Evolutionary conservation across 2,888 invertebrate genomes (phyloP).

Genomic region (Epistrophe eligans): DNA sequence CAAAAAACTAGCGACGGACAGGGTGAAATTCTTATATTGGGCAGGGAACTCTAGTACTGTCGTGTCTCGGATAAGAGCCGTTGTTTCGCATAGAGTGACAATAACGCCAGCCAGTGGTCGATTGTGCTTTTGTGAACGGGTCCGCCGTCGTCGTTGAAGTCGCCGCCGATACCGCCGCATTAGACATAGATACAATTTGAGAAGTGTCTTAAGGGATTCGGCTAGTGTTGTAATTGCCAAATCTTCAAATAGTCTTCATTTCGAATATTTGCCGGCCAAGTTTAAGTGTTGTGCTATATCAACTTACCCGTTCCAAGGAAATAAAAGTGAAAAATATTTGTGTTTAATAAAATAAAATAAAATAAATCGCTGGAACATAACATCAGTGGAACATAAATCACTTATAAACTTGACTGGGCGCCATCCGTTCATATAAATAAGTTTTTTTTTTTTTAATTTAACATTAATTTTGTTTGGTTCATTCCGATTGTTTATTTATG

Average conservation of each 20-base stretch:
- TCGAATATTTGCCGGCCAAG: background rate
- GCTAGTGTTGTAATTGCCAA: background rate
- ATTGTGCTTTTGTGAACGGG: constrained; percentile 33
- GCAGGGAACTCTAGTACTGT: constrained; percentile 25
- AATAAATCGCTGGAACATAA: constrained; percentile 15
- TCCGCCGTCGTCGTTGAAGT: background rate
- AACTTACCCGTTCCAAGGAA: background rate
- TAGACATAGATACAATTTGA: background rate
- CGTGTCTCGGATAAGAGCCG: constrained; percentile 56
- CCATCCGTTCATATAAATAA: constrained; percentile 64
- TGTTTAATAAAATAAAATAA: background rate
- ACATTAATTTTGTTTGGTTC: constrained; percentile 12
- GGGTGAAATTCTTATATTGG: constrained; percentile 64
- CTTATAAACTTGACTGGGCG: constrained; percentile 60
- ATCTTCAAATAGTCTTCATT: constrained; percentile 13
- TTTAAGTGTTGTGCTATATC: background rate
- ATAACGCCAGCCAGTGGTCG: constrained; percentile 54
- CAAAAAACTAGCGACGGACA: constrained; percentile 43
- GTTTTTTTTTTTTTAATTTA: constrained; percentile 39
- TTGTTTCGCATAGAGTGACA: constrained; percentile 60
- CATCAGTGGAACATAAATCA: constrained; percentile 37
- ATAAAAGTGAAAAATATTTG: constrained; percentile 13
- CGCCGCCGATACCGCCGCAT: background rate
- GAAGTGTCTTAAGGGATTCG: constrained; percentile 18
- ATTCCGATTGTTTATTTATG: constrained; percentile 58